Conservation (phyloP, 1,140 invertebrate genomes). For the Mya arenaria region DNA sequence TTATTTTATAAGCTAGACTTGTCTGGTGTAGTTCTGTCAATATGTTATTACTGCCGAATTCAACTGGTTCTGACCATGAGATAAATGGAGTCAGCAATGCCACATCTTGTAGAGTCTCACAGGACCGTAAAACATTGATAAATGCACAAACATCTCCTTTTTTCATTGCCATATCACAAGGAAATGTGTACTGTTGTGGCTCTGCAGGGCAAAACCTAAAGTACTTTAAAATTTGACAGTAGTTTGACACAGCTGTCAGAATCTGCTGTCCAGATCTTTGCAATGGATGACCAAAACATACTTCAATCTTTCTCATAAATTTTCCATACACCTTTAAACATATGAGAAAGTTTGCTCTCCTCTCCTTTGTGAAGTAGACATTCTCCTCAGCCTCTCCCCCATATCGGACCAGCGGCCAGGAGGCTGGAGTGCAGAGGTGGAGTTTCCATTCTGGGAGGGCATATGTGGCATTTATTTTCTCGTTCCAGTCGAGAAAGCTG, state of each 20-base stretch:
- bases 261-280: conserved; percentile 59
- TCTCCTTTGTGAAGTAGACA: conserved; percentile 63
- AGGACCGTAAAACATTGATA: conserved; percentile 49
- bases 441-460: conserved; percentile 54
- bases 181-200: conserved; percentile 24
- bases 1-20: conserved; percentile 54
- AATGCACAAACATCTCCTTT: conserved; percentile 51
- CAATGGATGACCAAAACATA: conserved; percentile 58
- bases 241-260: conserved; percentile 54
- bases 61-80: conserved; percentile 51
- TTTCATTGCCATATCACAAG: conserved; percentile 37
- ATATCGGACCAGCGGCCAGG: conserved; percentile 60
- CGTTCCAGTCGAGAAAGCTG: conserved; percentile 62
- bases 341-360: conserved; percentile 55
- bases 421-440: conserved; percentile 40
- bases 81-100: conserved; percentile 53
- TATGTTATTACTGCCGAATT: conserved; percentile 55
- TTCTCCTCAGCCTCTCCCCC: conserved; percentile 60
- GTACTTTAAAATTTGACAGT: conserved; percentile 56
- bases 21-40: conserved; percentile 41
- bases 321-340: conserved; percentile 65
- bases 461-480: conserved; percentile 54
- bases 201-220: conserved; percentile 48
- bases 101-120: conserved; percentile 41
- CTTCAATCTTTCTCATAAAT: conserved; percentile 56